Percentiles rank a stretch among this genome's conserved stretches.
Evolutionary conservation across 1,140 invertebrate species (phyloP).

Genomic region (Lethrus apterus): DNA sequence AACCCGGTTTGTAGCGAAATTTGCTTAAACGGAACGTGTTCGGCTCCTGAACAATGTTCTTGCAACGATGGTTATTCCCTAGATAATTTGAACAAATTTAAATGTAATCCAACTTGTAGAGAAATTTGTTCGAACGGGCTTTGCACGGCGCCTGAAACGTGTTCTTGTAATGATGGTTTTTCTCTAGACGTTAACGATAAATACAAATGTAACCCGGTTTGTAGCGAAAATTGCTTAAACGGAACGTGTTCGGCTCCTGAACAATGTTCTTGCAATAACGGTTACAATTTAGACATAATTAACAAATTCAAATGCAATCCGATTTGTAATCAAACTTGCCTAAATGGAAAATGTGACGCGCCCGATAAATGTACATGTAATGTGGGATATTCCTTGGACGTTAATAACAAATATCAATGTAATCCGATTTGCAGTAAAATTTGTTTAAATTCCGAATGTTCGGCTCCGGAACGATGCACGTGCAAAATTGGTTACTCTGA

Average conservation of each 20-base stretch:
- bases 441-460: constrained; percentile 36
- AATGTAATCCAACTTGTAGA: constrained; percentile 48
- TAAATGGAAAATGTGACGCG: constrained; percentile 42
- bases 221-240: constrained; percentile 46
- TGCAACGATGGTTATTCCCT: constrained; percentile 28
- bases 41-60: constrained; percentile 39
- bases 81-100: not conserved
- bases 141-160: constrained; percentile 20
- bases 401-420: constrained; percentile 37
- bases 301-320: constrained; percentile 36
- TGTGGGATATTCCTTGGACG: not conserved
- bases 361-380: constrained; percentile 42
- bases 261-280: constrained; percentile 40
- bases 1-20: constrained; percentile 37
- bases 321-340: constrained; percentile 37
- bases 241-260: constrained; percentile 37
- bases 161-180: constrained; percentile 12
- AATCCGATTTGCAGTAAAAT: constrained; percentile 45
- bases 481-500: constrained; percentile 12
- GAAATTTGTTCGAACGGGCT: constrained; percentile 39
- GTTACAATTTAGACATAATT: constrained; percentile 29
- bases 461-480: constrained; percentile 12
- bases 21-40: constrained; percentile 43
- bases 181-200: constrained; percentile 1
- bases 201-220: constrained; percentile 41